These are phyloP conservation scores for Champsocephalus esox DNA, from an alignment of 2,797 vertebrate species.

Conservation along the genomic window DNA sequence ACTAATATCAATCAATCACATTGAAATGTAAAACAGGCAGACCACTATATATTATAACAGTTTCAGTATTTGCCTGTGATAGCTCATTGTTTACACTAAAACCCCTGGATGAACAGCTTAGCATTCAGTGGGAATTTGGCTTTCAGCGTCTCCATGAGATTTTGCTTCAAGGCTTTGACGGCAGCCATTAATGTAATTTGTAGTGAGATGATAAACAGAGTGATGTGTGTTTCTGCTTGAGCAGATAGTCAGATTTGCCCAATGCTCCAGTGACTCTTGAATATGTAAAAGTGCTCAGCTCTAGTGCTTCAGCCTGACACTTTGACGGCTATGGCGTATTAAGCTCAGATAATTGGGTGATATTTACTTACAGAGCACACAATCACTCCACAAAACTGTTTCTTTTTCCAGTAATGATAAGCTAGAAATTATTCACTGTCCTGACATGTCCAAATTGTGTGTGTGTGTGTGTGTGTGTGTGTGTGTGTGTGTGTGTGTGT, in stretches of 20 bases:
- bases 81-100: constrained; percentile 49
- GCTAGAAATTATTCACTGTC: constrained; percentile 71
- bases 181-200: constrained; percentile 85
- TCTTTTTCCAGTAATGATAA: constrained; percentile 71
- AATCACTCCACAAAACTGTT: constrained; percentile 69
- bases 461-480: no score
- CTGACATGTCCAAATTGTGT: constrained; percentile 63
- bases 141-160: constrained; percentile 37
- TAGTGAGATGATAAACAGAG: constrained; percentile 83
- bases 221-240: constrained; percentile 84
- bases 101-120: constrained; percentile 53
- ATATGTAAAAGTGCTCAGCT: constrained; percentile 82
- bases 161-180: constrained; percentile 67
- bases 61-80: constrained; percentile 30
- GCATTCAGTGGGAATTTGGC: constrained; percentile 53
- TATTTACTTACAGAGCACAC: constrained; percentile 82
- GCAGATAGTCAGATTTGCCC: constrained; percentile 83
- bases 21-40: constrained; percentile 17
- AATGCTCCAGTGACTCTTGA: constrained; percentile 83
- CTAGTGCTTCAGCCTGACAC: constrained; percentile 75
- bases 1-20: constrained; percentile 31
- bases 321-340: constrained; percentile 80
- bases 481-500: neutral
- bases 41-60: constrained; percentile 7
- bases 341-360: constrained; percentile 82